Conservation (phyloP, 2,888 invertebrate genomes). For the Elegia similella region DNA sequence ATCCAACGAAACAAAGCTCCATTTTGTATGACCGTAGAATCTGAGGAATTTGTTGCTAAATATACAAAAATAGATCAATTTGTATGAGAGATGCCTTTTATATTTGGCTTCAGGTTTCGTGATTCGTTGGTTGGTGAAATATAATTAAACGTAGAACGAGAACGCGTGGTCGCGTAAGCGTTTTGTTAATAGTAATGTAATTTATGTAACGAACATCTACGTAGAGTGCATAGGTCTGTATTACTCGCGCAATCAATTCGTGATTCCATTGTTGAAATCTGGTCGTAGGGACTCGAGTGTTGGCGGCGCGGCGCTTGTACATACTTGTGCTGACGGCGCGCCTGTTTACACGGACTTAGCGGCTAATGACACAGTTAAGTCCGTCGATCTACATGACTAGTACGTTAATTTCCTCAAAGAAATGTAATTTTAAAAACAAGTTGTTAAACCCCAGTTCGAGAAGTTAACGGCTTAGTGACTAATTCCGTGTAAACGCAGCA, state of each 20-base stretch:
- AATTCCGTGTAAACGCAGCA: slow-evolving; percentile 14
- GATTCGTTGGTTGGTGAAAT: not conserved
- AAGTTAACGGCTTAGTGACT: not conserved
- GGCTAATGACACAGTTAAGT: not conserved
- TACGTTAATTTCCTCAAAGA: not conserved
- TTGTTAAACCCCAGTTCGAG: not conserved
- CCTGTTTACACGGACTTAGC: not conserved
- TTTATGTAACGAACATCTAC: slow-evolving; percentile 39
- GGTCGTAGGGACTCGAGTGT: slow-evolving; percentile 15
- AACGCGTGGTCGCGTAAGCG: slow-evolving; percentile 20
- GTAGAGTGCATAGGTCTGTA: slow-evolving; percentile 52
- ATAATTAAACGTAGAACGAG: not conserved
- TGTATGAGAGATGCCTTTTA: not conserved
- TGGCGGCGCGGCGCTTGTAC: slow-evolving; percentile 16
- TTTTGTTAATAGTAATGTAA: slow-evolving; percentile 43
- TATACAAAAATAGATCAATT: not conserved
- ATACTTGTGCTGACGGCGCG: not conserved
- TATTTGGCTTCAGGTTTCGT: not conserved
- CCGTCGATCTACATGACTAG: not conserved
- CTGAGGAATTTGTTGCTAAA: not conserved
- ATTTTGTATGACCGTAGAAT: not conserved
- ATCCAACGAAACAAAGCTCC: slow-evolving; percentile 8
- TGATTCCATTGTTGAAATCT: slow-evolving; percentile 50
- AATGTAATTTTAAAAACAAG: too few species aligned
- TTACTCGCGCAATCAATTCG: slow-evolving; percentile 45